phyloP scores from a whole-genome alignment of 2,797 vertebrate genomes.

The Pseudopleuronectes americanus region DNA sequence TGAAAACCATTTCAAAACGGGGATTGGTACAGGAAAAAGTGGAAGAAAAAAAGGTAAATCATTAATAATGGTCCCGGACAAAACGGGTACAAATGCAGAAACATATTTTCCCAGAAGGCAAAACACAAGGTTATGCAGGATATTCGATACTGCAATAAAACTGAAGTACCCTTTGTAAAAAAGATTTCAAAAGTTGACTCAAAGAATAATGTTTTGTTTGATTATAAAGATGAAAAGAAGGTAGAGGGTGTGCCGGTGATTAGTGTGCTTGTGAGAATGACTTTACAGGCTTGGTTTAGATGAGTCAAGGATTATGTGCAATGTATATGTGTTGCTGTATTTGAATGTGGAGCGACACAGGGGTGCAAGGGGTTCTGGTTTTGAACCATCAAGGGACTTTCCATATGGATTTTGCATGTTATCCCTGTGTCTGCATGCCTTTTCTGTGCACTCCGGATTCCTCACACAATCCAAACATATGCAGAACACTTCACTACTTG shows the following conservation, averaged over 20 bases:
- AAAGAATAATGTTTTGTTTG: slow-evolving; percentile 58
- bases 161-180: slow-evolving; percentile 34
- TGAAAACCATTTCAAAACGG: slow-evolving; percentile 1
- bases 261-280: slow-evolving; percentile 12
- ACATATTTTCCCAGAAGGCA: slow-evolving; percentile 23
- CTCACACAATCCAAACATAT: no score
- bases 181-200: slow-evolving; percentile 47
- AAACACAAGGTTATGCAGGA: slow-evolving; percentile 22
- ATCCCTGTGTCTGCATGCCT: no score
- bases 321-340: slow-evolving; percentile 20
- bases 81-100: slow-evolving; percentile 19
- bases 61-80: slow-evolving; percentile 23
- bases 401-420: neutral
- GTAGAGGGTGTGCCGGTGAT: slow-evolving; percentile 25
- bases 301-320: neutral
- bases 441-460: no score
- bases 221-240: slow-evolving; percentile 57
- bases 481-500: no score
- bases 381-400: no score
- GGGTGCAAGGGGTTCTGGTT: no score
- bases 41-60: neutral
- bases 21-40: neutral
- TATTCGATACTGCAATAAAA: slow-evolving; percentile 23
- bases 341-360: neutral
- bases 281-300: slow-evolving; percentile 13